Evolutionary conservation across 2,797 vertebrate genomes (phyloP).

Genomic region (Uromys caudimaculatus): DNA sequence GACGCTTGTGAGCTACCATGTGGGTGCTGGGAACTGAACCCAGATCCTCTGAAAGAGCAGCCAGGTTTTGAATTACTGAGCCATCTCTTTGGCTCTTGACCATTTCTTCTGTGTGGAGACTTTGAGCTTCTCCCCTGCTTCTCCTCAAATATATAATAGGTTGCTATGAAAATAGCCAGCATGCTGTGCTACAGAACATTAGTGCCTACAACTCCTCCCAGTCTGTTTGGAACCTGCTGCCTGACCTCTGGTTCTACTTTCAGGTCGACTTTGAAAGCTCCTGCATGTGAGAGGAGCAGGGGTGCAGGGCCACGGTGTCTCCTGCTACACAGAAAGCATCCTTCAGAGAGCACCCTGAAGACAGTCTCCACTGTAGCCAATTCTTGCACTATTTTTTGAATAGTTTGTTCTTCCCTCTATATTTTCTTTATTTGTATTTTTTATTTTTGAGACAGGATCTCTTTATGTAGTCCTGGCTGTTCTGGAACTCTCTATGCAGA

Average conservation of each 20-base stretch:
- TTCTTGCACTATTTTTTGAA: neutral
- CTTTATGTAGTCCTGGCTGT: neutral
- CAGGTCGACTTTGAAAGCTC: neutral
- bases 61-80: neutral
- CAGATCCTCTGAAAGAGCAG: neutral
- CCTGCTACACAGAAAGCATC: neutral
- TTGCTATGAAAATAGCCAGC: neutral
- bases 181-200: neutral
- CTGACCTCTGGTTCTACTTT: neutral
- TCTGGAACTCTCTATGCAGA: neutral
- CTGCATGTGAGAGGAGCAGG: neutral
- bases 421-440: neutral
- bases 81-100: neutral
- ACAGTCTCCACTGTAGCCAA: neutral
- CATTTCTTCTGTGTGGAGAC: neutral
- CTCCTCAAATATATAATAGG: neutral
- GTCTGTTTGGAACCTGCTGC: neutral
- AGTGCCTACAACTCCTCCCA: neutral
- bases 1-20: neutral
- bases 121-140: neutral
- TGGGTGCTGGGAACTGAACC: neutral
- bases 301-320: neutral
- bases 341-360: neutral
- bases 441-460: neutral
- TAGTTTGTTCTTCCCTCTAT: neutral